Evolutionary conservation across 2,888 invertebrate species (phyloP).

Genomic region (Leptogaster cylindrica): DNA sequence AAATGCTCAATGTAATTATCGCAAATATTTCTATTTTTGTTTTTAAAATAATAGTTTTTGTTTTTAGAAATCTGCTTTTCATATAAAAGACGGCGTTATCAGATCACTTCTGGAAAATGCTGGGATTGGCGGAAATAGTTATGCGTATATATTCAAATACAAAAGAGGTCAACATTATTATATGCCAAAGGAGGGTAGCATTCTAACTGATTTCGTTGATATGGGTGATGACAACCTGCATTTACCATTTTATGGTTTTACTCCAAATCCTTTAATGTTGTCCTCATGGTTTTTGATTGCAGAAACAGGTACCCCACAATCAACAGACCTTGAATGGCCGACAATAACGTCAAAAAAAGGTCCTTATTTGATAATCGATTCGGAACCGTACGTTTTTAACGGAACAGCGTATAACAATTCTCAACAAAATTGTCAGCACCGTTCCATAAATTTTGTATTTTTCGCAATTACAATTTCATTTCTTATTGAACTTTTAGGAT

Average conservation of each 20-base stretch:
- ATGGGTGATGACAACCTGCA: constrained; percentile 64
- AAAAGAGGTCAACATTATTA: constrained; percentile 49
- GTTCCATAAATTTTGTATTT: too few relatives aligned
- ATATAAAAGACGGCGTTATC: neutral
- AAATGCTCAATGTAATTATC: too few relatives aligned
- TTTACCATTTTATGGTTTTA: constrained; percentile 53
- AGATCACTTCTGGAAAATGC: neutral
- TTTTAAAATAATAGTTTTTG: too few relatives aligned
- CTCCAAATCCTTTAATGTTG: constrained; percentile 55
- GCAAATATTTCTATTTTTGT: neutral
- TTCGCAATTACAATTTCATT: too few relatives aligned
- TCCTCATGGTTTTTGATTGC: constrained; percentile 50
- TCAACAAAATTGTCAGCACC: too few relatives aligned
- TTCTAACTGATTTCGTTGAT: constrained; percentile 55
- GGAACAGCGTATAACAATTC: too few relatives aligned
- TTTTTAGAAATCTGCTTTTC: too few relatives aligned
- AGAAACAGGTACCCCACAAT: constrained; percentile 42
- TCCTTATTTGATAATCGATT: constrained; percentile 48
- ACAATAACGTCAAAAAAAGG: constrained; percentile 27
- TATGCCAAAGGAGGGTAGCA: constrained; percentile 50
- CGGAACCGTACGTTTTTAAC: constrained; percentile 29
- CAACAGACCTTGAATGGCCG: constrained; percentile 34
- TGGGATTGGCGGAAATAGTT: neutral
- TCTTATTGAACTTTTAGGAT: too few relatives aligned
- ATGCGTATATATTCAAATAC: constrained; percentile 58